Evolutionary conservation across 2,888 invertebrate species (phyloP), one percentile per base, ranked within the genome.

Genomic region (Alentia gelatinosa): DNA sequence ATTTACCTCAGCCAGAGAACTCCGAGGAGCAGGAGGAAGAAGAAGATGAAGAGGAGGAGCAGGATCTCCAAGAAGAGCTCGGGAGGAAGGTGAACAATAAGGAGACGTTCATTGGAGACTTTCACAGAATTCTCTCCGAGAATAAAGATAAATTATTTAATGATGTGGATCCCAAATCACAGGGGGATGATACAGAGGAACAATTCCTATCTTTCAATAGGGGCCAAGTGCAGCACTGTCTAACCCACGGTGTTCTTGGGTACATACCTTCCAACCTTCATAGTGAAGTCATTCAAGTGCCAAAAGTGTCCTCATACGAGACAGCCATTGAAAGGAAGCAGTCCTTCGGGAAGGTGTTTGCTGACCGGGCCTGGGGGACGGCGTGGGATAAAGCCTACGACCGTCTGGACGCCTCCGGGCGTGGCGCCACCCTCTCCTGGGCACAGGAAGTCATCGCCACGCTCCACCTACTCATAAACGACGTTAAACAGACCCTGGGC

Each of bases 371-470:
- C 4, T 93, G 93, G 93, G 93, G 93, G 0, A 63, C 89, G 23
- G 68, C 88, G 33, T 93, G 93, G 93, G 92, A 92, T 37, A 30
- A 74, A n/a, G 84, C 88, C 26, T 90, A 93, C 35, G 84, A 74
- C 30, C 90, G 91, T 23, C 35, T 92, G 5, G 91, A 91, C 74
- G 91, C 91, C 37, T 92, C 93, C 75, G 93, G 93, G 0, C 42
- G 79, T 75, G 93, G 93, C 23, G 79, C 93, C 23, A 92, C 92
- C 9, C 35, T 93, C 19, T n/a, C 39, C n/a, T 93, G 92, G 92
- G 83, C 93, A 30, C 92, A 93, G 74, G 93, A 93, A 37, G 39
- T 91, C 19, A 91, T 84, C 4, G 92, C 90, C 4, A 88, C 89
- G 0, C 90, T 93, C 19, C 92, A 93, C 63, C 63, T 40, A 15